These are phyloP conservation scores for Arctia plantaginis DNA, from an alignment of 2,888 invertebrate genomes.

Conservation along the genomic window DNA sequence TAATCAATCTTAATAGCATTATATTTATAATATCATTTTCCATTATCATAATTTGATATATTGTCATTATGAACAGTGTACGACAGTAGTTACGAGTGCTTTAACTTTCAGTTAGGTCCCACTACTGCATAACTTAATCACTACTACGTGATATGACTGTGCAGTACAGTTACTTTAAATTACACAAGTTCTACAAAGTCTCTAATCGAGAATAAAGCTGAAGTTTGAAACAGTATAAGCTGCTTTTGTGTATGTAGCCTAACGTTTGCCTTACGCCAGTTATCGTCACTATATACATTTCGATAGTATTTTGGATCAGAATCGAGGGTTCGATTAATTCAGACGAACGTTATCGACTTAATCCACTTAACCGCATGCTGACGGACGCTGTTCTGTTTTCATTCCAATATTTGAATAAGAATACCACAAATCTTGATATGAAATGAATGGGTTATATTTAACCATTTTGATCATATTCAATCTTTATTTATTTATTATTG, in stretches of 20 bases:
- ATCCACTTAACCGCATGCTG: constrained; percentile 55
- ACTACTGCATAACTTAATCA: neutral
- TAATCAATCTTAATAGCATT: neutral
- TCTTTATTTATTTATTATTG: neutral
- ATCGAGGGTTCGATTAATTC: constrained; percentile 49
- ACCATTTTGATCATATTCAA: neutral
- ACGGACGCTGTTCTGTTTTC: constrained; percentile 43
- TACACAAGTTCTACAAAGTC: neutral
- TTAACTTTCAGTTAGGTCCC: neutral
- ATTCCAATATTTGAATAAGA: constrained; percentile 34
- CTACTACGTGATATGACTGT: neutral
- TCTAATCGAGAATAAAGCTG: neutral
- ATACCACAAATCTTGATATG: constrained; percentile 29
- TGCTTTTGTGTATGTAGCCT: neutral
- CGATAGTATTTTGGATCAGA: constrained; percentile 42
- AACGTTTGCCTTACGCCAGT: constrained; percentile 4
- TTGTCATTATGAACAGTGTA: neutral
- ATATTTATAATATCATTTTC: neutral
- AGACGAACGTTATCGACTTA: constrained; percentile 51
- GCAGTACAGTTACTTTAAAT: neutral
- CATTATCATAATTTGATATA: no score
- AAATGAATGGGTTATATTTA: constrained; percentile 24
- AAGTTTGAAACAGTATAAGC: neutral
- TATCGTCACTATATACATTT: constrained; percentile 30
- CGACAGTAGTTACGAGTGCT: neutral